Conservation (phyloP, 2,888 invertebrate genomes). For the Glomeris marginata region DNA sequence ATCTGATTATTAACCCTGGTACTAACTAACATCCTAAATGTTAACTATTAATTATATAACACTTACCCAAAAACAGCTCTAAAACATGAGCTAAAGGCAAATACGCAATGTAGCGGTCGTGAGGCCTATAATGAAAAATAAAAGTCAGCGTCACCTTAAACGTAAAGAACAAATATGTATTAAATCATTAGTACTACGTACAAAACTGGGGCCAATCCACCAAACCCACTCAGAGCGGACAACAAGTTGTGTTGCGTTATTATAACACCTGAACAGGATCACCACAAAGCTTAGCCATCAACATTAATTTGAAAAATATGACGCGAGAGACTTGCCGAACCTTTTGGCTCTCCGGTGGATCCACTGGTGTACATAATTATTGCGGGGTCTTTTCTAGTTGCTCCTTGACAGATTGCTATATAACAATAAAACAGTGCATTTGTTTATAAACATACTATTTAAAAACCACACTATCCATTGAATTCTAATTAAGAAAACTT, state of each 20-base stretch:
- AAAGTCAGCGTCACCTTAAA: background rate
- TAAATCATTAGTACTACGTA: slow-evolving; percentile 43
- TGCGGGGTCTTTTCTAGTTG: slow-evolving; percentile 62
- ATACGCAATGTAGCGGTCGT: slow-evolving; percentile 85
- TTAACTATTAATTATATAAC: slow-evolving; percentile 11
- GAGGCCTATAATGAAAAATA: slow-evolving; percentile 11
- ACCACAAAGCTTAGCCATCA: no score
- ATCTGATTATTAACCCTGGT: background rate
- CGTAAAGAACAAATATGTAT: slow-evolving; percentile 32
- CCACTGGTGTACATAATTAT: slow-evolving; percentile 99
- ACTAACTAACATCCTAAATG: no score
- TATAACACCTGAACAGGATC: slow-evolving; percentile 10
- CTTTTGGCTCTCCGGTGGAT: slow-evolving; percentile 90
- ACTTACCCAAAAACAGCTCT: slow-evolving; percentile 68
- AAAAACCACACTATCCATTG: no score
- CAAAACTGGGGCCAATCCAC: slow-evolving; percentile 10
- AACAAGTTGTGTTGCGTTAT: slow-evolving; percentile 46
- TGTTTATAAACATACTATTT: no score
- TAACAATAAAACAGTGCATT: no score
- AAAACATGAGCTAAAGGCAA: slow-evolving; percentile 94
- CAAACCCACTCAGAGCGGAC: slow-evolving; percentile 54
- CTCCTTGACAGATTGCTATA: slow-evolving; percentile 11
- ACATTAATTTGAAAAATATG: no score
- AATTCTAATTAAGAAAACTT: slow-evolving; percentile 21
- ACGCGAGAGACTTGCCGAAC: slow-evolving; percentile 42